Percentiles rank a stretch among this genome's conserved stretches.
These are phyloP conservation scores for Nephila pilipes DNA, from an alignment of 1,140 invertebrate species.

Conservation along the genomic window DNA sequence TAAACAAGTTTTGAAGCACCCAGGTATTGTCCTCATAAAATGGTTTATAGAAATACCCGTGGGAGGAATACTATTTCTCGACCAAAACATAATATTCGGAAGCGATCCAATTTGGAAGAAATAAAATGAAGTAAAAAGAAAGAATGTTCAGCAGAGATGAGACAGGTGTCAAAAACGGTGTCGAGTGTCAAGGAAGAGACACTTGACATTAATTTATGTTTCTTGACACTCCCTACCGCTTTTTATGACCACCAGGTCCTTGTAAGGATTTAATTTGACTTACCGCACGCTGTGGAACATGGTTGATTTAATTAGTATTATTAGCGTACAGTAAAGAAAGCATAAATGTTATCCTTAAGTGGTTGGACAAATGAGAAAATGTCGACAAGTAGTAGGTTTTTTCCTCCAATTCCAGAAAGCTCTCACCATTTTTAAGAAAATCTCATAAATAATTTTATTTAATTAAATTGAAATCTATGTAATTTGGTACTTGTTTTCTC, in stretches of 20 bases:
- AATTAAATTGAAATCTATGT: too few relatives aligned
- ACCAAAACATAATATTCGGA: not conserved
- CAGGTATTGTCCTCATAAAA: not conserved
- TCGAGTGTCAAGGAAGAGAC: constrained; percentile 54
- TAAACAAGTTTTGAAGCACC: not conserved
- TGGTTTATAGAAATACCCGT: not conserved
- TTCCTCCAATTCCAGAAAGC: not conserved
- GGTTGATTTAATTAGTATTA: constrained; percentile 60
- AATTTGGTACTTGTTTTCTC: too few relatives aligned
- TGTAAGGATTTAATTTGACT: constrained; percentile 55
- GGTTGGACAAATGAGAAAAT: constrained; percentile 9
- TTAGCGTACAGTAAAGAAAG: not conserved
- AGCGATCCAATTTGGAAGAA: not conserved
- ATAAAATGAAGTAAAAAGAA: not conserved
- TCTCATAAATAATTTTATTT: not conserved
- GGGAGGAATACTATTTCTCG: not conserved
- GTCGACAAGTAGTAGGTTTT: not conserved
- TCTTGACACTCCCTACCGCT: constrained; percentile 60
- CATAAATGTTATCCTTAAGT: not conserved
- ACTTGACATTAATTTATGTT: constrained; percentile 71
- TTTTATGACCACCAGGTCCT: constrained; percentile 38
- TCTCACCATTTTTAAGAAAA: not conserved
- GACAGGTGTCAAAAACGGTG: constrained; percentile 58
- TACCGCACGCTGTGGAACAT: constrained; percentile 50
- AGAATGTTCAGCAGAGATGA: not conserved